Evolutionary conservation across 2,888 invertebrate genomes (phyloP), one percentile per base, ranked within the genome.

Genomic region (Ichneumoninae sp.): DNA sequence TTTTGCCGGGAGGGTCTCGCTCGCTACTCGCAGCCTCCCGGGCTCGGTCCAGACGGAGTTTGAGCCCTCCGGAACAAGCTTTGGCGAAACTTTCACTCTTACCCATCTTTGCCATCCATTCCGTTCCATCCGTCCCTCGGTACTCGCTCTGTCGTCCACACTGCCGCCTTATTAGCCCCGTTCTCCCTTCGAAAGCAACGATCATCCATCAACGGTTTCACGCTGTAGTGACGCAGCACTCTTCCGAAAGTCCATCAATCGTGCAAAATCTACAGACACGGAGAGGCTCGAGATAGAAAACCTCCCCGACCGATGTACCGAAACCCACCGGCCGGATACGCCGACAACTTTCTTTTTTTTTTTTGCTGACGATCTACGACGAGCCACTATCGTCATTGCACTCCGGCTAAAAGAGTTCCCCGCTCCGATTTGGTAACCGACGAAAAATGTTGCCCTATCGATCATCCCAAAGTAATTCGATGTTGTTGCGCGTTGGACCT

Each of bases 171-270:
- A 75, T 75, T 65, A 75, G 75, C 36, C 65, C 26, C n/a, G 13
- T 5, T 16, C 44, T 44, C 44, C 44, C 44, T 44, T 16, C 33
- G 33, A 22, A 30, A 50, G 50, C 65, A 33, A 16, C 36, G 44
- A 79, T 52, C 71, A 79, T 79, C 79, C 70, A 79, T 79, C 79
- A 79, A 65, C 71, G 65, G 73, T 65, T 79, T 79, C 70, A 40
- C 71, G 79, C 65, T 26, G 63, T 65, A 66, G 71, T 71, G 79
- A 79, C 79, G 63, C 79, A 65, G 71, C 65, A 30, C 63, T 65
- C 79, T 63, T 63, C 50, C 52, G 40, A 71, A 79, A 71, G 36
- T 71, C 79, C 65, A 79, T 79, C 79, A 79, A 79, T 79, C 65
- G 65, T 71, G 30, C 63, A 79, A 63, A 30, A 33, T 52, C 26